These are phyloP conservation scores for Agapornis canus DNA, from an alignment of 2,797 vertebrate genomes.

Conservation along the genomic window DNA sequence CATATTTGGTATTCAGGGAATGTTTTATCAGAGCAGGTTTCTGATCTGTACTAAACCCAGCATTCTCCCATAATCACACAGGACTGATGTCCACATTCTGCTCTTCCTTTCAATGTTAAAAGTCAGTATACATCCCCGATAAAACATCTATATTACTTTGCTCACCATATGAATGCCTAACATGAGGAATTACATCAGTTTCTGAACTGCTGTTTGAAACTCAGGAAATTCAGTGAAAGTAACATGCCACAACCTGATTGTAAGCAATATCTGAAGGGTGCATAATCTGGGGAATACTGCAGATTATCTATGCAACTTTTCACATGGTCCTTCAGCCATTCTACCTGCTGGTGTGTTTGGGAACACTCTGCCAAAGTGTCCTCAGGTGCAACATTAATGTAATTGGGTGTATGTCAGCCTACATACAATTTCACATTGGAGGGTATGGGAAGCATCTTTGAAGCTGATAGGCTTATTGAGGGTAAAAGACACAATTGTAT, in stretches of 20 bases:
- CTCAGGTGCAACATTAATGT: fast-evolving
- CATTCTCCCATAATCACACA: background rate
- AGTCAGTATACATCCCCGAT: background rate
- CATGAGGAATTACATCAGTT: background rate
- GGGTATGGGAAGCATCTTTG: background rate
- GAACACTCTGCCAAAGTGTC: background rate
- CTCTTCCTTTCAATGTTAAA: background rate
- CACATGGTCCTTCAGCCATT: background rate
- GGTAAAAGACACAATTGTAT: background rate
- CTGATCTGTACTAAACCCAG: background rate
- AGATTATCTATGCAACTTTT: background rate
- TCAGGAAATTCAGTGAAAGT: background rate
- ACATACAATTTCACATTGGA: background rate
- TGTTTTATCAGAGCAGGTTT: background rate
- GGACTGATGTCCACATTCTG: background rate
- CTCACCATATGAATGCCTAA: background rate
- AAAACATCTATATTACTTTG: background rate
- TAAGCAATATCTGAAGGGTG: background rate
- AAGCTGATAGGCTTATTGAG: background rate
- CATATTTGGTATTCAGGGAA: background rate
- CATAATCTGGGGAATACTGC: background rate
- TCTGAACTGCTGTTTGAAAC: background rate
- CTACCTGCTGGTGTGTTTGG: background rate
- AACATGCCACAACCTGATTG: background rate
- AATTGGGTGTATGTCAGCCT: background rate